phyloP scores from a whole-genome alignment of 53 echinoderm and acorn worm species.

The Paelopatides confundens region DNA sequence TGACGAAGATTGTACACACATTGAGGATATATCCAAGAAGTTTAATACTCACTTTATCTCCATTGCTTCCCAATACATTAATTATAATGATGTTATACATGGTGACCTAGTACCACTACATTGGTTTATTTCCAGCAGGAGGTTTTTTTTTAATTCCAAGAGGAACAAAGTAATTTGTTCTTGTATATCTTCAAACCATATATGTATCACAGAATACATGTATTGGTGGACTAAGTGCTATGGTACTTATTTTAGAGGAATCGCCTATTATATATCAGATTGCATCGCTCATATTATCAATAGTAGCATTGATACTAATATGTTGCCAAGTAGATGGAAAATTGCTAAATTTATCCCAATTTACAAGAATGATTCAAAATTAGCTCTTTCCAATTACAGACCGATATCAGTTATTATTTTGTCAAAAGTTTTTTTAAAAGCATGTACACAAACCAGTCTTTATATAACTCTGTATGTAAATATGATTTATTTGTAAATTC shows the following conservation, averaged over 20 bases:
- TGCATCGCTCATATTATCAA: slow-evolving; percentile 9
- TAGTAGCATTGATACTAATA: neutral
- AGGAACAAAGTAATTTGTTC: neutral
- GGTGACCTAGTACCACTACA: neutral
- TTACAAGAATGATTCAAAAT: neutral
- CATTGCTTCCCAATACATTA: neutral
- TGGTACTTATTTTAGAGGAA: slow-evolving; percentile 2
- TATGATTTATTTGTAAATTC: too few relatives aligned
- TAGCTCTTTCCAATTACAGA: neutral
- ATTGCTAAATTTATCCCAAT: slow-evolving; percentile 9
- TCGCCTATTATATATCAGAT: too few relatives aligned
- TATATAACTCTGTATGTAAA: too few relatives aligned
- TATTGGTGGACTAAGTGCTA: neutral
- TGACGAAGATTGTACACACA: too few relatives aligned
- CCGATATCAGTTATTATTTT: neutral
- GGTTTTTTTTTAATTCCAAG: neutral
- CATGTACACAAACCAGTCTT: too few relatives aligned
- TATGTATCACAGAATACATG: neutral
- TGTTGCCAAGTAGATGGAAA: neutral
- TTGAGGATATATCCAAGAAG: too few relatives aligned
- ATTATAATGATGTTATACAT: too few relatives aligned
- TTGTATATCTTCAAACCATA: neutral
- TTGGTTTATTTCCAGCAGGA: neutral
- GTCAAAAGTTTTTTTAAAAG: slow-evolving; percentile 1
- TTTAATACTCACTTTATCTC: neutral